phyloP scores from a whole-genome alignment of 2,888 invertebrate species.

The Elmis aenea region DNA sequence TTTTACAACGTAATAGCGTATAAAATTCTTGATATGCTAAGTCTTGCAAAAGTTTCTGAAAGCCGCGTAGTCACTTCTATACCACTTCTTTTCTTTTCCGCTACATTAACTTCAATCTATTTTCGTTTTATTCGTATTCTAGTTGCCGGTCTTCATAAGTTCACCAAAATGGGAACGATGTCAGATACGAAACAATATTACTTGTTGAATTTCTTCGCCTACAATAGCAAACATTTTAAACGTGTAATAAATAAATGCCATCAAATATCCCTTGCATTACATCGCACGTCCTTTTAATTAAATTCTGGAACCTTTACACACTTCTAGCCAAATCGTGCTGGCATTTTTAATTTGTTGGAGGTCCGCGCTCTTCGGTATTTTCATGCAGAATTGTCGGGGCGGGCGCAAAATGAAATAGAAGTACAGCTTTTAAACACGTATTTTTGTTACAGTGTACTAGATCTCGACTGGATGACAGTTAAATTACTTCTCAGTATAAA shows the following conservation, averaged over 20 bases:
- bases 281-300: constrained; percentile 23
- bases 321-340: constrained; percentile 24
- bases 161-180: constrained; percentile 6
- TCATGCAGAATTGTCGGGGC: constrained; percentile 12
- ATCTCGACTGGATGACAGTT: too few relatives aligned
- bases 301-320: constrained; percentile 21
- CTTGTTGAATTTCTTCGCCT: constrained; percentile 11
- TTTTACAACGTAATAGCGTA: too few relatives aligned
- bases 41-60: constrained; percentile 11
- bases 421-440: too few relatives aligned
- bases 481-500: too few relatives aligned
- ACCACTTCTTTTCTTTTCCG: constrained; percentile 19
- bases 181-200: constrained; percentile 6
- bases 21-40: too few relatives aligned
- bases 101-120: constrained; percentile 24
- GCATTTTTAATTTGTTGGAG: constrained; percentile 27
- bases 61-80: constrained; percentile 12
- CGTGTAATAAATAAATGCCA: constrained; percentile 11
- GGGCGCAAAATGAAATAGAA: too few relatives aligned
- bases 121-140: constrained; percentile 21
- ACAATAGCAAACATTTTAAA: too few relatives aligned
- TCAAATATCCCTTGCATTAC: constrained; percentile 14
- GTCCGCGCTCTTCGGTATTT: constrained; percentile 15
- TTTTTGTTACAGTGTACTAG: too few relatives aligned
- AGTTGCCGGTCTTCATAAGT: constrained; percentile 17